phyloP scores from a whole-genome alignment of 2,113 vertebrate genomes.

The Campylomormyrus tamandua region DNA sequence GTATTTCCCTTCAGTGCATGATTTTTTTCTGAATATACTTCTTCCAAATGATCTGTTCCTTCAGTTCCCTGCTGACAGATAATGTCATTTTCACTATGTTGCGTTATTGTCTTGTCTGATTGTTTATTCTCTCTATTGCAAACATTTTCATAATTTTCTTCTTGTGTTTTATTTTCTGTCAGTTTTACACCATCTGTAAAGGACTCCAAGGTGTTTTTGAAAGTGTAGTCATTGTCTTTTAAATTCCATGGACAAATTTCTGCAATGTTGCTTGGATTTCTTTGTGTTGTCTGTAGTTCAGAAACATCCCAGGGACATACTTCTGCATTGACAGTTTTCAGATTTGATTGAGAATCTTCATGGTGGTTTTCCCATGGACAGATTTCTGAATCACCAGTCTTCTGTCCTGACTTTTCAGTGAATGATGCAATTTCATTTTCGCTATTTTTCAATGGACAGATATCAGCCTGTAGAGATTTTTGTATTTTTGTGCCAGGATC shows the following conservation, averaged over 20 bases:
- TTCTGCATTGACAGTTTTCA: background rate
- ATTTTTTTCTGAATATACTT: constrained; percentile 49
- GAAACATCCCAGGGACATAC: constrained; percentile 40
- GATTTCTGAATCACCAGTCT: constrained; percentile 10
- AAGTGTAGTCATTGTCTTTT: constrained; percentile 34
- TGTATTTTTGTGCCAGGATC: constrained; percentile 25
- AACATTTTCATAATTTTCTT: constrained; percentile 18
- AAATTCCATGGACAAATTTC: constrained; percentile 52
- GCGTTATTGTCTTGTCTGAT: background rate
- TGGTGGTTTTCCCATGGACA: constrained; percentile 39
- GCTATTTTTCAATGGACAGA: constrained; percentile 28
- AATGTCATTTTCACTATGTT: background rate
- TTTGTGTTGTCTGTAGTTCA: constrained; percentile 20
- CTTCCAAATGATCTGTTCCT: background rate
- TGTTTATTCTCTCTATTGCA: background rate
- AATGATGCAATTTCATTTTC: constrained; percentile 1
- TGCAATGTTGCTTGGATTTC: constrained; percentile 32
- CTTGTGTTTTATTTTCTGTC: background rate
- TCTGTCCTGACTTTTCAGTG: constrained; percentile 3
- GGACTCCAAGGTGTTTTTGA: background rate
- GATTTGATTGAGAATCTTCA: background rate
- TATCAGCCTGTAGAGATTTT: background rate
- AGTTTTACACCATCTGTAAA: background rate
- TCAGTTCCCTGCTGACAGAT: background rate
- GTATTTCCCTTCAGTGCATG: constrained; percentile 25